Evolutionary conservation across 1,140 invertebrate genomes (phyloP), one percentile per base, ranked within the genome.

Genomic region (Aplysia californica): DNA sequence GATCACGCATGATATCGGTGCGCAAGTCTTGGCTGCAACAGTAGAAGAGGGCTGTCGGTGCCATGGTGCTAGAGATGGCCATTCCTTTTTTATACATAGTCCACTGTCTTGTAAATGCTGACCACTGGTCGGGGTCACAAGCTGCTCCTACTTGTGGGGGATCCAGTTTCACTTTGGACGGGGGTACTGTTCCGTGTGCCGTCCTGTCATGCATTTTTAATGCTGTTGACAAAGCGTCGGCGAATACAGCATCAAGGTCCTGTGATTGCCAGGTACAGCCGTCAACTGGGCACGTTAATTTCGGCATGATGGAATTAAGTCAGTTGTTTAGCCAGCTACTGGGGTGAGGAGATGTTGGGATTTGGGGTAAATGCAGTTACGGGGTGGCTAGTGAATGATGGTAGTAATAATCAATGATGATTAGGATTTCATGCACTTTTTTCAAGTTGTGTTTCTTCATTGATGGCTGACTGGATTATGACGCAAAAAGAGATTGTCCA

Each of bases 1-100:
- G 35, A 36, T 65, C 36, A 38, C 80, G 55, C 39, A 75, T 84
- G 20, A 84, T 67, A 35, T 84, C 73, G 38, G 33, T 77, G 4
- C 77, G 39, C 0, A 81, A 66, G 0, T 36, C 18, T 31, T 80
- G 76, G 58, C 77, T 72, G 70, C 82, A 84, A 29, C 82, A 82
- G 71, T 80, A 71, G 1, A 84, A 55, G 0, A 84, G 70, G n/a
- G 41, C 41, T 44, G 67, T 58, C 5, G 41, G n/a, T 33, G 3
- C 23, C 44, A 58, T 59, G 2, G n/a, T 36, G 21, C 20, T 26
- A 23, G n/a, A 2, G 31, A 59, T 73, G 31, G 20, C 36, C 44
- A 73, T 59, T 29, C 70, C 1, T 15, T 29, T 26, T 38, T 59
- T 73, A 55, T 73, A 59, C 70, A 59, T 73, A 21, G 0, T 20